A percentile compares a stretch with the other conserved stretches of the same genome.
phyloP scores from a whole-genome alignment of 2,113 vertebrate genomes.

The Indicator indicator region DNA sequence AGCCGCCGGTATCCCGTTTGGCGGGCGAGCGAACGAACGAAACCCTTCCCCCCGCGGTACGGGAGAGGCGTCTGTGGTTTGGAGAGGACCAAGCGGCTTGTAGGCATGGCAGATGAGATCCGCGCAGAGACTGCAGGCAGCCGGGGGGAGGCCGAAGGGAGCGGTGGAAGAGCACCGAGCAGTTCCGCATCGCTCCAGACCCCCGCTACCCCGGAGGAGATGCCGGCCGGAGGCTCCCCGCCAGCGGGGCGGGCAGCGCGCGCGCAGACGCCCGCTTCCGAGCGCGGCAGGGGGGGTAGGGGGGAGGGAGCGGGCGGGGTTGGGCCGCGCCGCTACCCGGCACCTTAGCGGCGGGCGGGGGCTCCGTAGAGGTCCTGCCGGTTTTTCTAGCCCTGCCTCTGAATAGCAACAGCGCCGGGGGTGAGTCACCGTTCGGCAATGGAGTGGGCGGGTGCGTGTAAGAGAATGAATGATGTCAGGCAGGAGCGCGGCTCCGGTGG shows the following conservation, averaged over 20 bases:
- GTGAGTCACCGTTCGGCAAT: constrained; percentile 74
- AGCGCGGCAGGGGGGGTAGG: not conserved
- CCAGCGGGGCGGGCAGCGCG: not conserved
- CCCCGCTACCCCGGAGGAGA: not conserved
- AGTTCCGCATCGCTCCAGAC: not conserved
- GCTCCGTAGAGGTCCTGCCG: constrained; percentile 40
- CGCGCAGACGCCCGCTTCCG: not conserved
- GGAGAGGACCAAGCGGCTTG: not conserved
- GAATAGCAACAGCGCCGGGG: not conserved
- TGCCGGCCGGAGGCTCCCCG: not conserved
- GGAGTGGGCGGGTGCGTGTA: constrained; percentile 69
- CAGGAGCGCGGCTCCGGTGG: not conserved
- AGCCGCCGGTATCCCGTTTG: too few species aligned
- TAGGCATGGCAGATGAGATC: not conserved
- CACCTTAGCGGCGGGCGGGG: not conserved
- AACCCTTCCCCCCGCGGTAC: not conserved
- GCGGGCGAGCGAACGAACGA: accelerated
- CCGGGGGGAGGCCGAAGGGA: not conserved
- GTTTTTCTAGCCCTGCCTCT: constrained; percentile 53
- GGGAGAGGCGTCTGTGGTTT: too few species aligned
- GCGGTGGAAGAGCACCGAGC: not conserved
- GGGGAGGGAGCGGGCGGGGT: not conserved
- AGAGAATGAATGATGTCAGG: constrained; percentile 76
- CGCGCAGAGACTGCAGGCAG: not conserved
- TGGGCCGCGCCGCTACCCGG: not conserved